These are phyloP conservation scores for Centropus unirufus DNA, from an alignment of 2,113 vertebrate species.

Conservation along the genomic window DNA sequence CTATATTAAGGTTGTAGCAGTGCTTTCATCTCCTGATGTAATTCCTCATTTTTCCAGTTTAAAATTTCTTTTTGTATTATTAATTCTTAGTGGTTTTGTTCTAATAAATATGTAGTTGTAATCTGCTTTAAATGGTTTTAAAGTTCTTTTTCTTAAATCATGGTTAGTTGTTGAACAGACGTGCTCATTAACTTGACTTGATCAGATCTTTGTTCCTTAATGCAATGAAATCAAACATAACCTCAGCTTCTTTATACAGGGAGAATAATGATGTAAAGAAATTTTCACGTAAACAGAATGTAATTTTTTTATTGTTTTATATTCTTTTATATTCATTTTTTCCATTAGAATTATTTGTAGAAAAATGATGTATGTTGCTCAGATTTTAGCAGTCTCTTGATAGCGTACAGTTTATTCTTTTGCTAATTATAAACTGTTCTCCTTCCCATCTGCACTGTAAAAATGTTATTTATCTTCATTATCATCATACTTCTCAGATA, in stretches of 20 bases:
- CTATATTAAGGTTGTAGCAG: neutral
- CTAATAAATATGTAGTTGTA: neutral
- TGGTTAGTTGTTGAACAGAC: neutral
- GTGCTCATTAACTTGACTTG: neutral
- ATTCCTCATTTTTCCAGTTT: neutral
- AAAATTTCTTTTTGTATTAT: neutral
- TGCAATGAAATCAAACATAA: neutral
- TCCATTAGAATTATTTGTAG: neutral
- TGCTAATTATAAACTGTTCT: neutral
- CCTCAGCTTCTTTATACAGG: neutral
- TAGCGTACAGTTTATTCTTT: neutral
- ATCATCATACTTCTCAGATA: neutral
- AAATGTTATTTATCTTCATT: neutral
- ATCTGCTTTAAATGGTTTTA: neutral
- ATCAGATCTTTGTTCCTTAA: neutral
- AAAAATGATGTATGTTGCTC: neutral
- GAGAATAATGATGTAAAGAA: neutral
- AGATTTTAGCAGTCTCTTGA: neutral
- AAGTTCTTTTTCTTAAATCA: neutral
- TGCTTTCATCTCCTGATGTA: neutral
- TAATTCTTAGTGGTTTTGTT: neutral
- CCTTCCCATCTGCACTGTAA: neutral
- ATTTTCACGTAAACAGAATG: neutral
- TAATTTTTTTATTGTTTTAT: neutral
- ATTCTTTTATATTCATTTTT: neutral